These are phyloP conservation scores for Acromyrmex heyeri DNA, from an alignment of 1,140 invertebrate species.

Conservation along the genomic window DNA sequence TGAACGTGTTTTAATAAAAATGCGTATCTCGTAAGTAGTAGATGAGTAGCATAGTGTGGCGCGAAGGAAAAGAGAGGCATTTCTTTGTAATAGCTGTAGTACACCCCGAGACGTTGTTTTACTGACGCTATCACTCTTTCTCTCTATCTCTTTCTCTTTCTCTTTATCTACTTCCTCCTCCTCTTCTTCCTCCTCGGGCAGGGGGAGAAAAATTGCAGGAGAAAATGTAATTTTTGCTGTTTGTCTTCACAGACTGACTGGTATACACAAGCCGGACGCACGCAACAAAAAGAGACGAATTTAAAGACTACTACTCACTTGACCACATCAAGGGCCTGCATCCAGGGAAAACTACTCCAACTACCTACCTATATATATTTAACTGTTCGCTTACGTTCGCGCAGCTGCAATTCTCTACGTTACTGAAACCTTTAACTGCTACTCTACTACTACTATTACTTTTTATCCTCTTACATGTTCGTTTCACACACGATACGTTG, in stretches of 20 bases:
- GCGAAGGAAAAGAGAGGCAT: conserved; percentile 61
- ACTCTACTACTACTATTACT: conserved; percentile 78
- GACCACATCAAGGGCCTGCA: conserved; percentile 86
- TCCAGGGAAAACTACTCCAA: conserved; percentile 85
- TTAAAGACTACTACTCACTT: conserved; percentile 87
- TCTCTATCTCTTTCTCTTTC: background rate
- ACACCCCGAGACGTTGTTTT: conserved; percentile 72
- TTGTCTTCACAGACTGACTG: conserved; percentile 87
- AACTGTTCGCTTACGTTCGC: conserved; percentile 85
- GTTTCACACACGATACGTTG: conserved; percentile 76
- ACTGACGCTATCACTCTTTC: conserved; percentile 63
- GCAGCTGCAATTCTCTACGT: conserved; percentile 82
- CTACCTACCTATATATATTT: conserved; percentile 82
- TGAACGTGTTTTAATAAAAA: conserved; percentile 74
- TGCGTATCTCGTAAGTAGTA: conserved; percentile 84
- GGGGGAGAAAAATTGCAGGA: conserved; percentile 61
- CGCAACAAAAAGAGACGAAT: conserved; percentile 87
- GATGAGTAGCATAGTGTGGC: conserved; percentile 47
- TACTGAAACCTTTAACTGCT: conserved; percentile 83
- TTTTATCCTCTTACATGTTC: conserved; percentile 76
- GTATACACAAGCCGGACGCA: conserved; percentile 87
- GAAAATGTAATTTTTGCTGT: conserved; percentile 85
- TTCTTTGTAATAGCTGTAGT: conserved; percentile 62
- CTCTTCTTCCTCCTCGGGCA: conserved; percentile 57
- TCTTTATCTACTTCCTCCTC: conserved; percentile 4